Conservation (phyloP, 2,113 vertebrate genomes). For the Menura novaehollandiae region DNA sequence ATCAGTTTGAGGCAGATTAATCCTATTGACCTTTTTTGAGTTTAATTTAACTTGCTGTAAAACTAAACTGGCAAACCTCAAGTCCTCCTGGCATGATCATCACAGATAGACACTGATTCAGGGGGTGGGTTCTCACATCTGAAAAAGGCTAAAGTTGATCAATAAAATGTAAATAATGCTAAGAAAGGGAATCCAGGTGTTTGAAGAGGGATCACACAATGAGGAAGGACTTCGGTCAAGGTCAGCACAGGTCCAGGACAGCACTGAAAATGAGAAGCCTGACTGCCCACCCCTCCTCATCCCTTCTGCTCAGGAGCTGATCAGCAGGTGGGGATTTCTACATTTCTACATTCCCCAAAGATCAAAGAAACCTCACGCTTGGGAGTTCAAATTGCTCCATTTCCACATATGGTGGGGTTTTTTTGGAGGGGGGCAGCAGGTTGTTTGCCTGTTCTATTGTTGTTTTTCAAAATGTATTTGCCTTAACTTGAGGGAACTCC, state of each 20-base stretch:
- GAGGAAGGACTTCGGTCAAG: neutral
- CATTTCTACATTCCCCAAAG: neutral
- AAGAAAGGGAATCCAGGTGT: neutral
- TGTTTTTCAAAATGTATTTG: neutral
- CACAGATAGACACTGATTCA: neutral
- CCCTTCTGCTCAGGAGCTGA: neutral
- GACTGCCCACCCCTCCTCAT: too few species aligned
- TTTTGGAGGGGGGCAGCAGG: too few species aligned
- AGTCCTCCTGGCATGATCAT: neutral
- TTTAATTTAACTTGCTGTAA: neutral
- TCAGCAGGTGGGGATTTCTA: rapidly evolving
- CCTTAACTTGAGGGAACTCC: neutral
- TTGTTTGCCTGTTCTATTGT: neutral
- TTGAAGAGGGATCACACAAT: neutral
- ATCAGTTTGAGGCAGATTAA: neutral
- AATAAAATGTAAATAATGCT: neutral
- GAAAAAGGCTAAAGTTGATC: neutral
- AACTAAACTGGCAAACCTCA: neutral
- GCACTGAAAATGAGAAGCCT: neutral
- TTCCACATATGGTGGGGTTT: rapidly evolving
- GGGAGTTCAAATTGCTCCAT: neutral
- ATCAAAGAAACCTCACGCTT: neutral
- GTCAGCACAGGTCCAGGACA: neutral
- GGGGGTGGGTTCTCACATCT: rapidly evolving
- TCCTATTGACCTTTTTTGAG: neutral